phyloP scores from a whole-genome alignment of 2,888 invertebrate species.

The Drosophila niveifrons region DNA sequence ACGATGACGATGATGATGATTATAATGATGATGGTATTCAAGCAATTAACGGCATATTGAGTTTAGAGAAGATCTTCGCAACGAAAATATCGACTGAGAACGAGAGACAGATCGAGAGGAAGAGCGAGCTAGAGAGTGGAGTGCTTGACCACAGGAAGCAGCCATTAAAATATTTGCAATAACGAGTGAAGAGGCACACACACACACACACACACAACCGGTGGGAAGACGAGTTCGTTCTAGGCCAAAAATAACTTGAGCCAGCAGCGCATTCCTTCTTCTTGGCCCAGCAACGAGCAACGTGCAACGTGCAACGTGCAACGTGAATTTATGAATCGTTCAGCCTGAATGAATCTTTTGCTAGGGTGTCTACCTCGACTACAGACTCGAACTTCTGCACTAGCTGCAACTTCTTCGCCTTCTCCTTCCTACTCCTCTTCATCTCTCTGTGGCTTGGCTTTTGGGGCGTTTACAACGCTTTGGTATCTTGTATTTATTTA shows the following conservation, averaged over 20 bases:
- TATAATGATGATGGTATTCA: slow-evolving; percentile 44
- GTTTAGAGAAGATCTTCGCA: slow-evolving; percentile 35
- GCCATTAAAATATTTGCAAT: slow-evolving; percentile 72
- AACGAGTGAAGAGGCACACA: slow-evolving; percentile 3
- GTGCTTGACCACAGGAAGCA: slow-evolving; percentile 74
- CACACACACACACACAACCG: no score
- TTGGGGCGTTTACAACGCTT: slow-evolving; percentile 79
- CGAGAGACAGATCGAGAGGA: not conserved
- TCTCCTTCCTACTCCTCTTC: not conserved
- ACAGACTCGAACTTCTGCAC: not conserved
- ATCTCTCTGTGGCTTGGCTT: slow-evolving; percentile 32
- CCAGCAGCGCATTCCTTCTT: slow-evolving; percentile 46
- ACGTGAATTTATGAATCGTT: slow-evolving; percentile 74
- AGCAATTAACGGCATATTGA: slow-evolving; percentile 65
- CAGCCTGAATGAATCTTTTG: slow-evolving; percentile 71
- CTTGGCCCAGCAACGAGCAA: slow-evolving; percentile 27
- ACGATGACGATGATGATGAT: slow-evolving; percentile 15
- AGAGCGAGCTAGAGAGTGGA: slow-evolving; percentile 21
- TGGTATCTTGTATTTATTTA: slow-evolving; percentile 81
- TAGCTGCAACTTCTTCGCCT: slow-evolving; percentile 2
- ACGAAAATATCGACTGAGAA: slow-evolving; percentile 1
- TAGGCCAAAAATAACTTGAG: slow-evolving; percentile 72
- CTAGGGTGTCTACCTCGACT: slow-evolving; percentile 42
- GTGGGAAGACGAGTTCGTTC: slow-evolving; percentile 54
- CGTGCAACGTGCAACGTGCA: slow-evolving; percentile 37